A percentile compares a stretch with the other conserved stretches of the same genome.
Conservation (phyloP, 2,888 invertebrate genomes). For the Thysanoteuthis rhombus region DNA sequence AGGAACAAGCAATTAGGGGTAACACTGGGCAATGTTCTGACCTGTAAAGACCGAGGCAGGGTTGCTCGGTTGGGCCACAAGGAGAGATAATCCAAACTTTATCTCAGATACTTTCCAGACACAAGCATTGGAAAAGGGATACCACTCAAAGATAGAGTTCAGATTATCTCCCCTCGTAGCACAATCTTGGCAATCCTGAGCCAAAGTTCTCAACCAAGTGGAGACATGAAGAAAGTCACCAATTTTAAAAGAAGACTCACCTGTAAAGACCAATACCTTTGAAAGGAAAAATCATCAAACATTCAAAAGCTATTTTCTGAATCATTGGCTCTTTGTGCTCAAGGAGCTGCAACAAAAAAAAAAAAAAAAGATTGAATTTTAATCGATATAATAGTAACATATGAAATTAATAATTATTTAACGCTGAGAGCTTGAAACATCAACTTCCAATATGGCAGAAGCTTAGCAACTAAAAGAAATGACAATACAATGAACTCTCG, state of each 20-base stretch:
- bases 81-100: no score
- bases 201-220: not conserved
- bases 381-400: no score
- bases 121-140: no score
- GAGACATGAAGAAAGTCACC: not conserved
- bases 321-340: conserved; percentile 81
- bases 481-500: no score
- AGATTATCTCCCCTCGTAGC: no score
- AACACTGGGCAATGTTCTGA: not conserved
- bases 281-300: conserved; percentile 85
- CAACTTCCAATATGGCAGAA: not conserved
- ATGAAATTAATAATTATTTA: no score
- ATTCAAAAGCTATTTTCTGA: conserved; percentile 87
- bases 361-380: not conserved
- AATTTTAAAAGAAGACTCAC: conserved; percentile 52
- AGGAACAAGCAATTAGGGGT: not conserved
- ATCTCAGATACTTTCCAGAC: no score
- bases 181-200: no score
- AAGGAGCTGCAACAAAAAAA: conserved; percentile 81
- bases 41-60: no score
- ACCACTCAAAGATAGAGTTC: no score
- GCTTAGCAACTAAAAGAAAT: not conserved
- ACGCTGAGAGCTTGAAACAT: not conserved
- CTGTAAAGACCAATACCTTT: conserved; percentile 82
- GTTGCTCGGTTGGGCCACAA: no score